phyloP scores from a whole-genome alignment of 2,113 vertebrate species.

The Phyllostomus hastatus region DNA sequence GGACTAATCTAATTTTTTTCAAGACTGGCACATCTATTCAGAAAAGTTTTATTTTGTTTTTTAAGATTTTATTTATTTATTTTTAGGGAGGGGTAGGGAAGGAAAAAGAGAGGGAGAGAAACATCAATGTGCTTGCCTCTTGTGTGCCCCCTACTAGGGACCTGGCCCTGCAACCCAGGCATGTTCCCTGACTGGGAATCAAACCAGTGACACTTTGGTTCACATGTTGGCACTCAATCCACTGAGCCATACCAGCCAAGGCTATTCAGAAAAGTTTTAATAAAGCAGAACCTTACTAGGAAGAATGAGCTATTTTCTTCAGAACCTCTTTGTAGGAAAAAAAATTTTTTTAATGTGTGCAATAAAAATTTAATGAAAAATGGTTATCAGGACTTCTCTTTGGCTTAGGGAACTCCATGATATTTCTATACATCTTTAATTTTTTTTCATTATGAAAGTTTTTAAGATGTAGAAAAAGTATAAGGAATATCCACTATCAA shows the following conservation, averaged over 20 bases:
- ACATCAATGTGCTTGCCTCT: no score
- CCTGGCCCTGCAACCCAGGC: no score
- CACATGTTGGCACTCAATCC: no score
- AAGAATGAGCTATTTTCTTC: background rate
- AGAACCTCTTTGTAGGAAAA: background rate
- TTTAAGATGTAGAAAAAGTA: background rate
- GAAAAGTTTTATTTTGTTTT: background rate
- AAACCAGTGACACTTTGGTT: no score
- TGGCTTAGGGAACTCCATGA: background rate
- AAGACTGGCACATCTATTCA: background rate
- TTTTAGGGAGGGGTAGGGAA: no score
- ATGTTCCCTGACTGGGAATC: no score
- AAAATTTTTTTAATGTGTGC: background rate
- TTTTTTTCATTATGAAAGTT: background rate
- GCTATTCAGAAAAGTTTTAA: background rate
- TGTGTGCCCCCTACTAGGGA: no score
- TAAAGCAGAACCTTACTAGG: background rate
- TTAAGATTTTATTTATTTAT: no score
- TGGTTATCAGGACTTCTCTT: background rate
- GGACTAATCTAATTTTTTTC: background rate
- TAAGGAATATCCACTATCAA: background rate
- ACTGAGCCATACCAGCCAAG: no score
- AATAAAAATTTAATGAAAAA: constrained; percentile 37
- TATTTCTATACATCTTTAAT: background rate
- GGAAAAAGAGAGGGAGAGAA: no score